Conservation (phyloP, 2,113 vertebrate species). For the Pomatostomus ruficeps region DNA sequence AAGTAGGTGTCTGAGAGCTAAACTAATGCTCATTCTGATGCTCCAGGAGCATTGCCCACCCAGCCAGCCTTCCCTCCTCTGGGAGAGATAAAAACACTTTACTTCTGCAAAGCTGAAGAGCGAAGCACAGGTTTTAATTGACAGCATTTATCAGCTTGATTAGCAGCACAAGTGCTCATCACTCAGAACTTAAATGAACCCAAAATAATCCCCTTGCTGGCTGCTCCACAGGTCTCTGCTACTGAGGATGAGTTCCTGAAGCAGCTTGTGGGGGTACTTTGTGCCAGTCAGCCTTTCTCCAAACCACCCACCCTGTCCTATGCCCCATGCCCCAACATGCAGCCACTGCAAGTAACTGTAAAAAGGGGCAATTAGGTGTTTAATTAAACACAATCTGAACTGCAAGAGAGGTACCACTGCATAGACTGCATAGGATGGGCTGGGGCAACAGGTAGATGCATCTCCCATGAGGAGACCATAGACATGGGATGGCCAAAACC, state of each 20-base stretch:
- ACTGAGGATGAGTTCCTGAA: neutral
- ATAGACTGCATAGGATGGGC: neutral
- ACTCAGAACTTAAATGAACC: neutral
- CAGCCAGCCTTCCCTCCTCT: neutral
- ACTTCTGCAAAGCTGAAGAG: neutral
- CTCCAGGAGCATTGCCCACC: neutral
- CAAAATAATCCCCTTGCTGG: neutral
- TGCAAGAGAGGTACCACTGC: neutral
- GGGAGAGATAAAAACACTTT: neutral
- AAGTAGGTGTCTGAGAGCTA: neutral
- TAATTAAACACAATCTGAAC: neutral
- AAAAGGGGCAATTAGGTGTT: neutral
- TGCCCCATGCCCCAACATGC: neutral
- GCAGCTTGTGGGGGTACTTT: neutral
- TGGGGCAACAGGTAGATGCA: neutral
- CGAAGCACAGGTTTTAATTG: neutral
- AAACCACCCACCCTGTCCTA: accelerated
- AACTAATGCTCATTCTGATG: neutral
- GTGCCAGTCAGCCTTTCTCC: neutral
- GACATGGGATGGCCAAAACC: neutral
- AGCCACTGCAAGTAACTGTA: neutral
- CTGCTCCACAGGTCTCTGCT: neutral
- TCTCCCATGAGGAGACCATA: neutral
- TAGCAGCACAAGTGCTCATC: slow-evolving; percentile 10
- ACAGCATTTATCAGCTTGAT: slow-evolving; percentile 13